phyloP scores from a whole-genome alignment of 2,888 invertebrate species.

The Cryptus armator region DNA sequence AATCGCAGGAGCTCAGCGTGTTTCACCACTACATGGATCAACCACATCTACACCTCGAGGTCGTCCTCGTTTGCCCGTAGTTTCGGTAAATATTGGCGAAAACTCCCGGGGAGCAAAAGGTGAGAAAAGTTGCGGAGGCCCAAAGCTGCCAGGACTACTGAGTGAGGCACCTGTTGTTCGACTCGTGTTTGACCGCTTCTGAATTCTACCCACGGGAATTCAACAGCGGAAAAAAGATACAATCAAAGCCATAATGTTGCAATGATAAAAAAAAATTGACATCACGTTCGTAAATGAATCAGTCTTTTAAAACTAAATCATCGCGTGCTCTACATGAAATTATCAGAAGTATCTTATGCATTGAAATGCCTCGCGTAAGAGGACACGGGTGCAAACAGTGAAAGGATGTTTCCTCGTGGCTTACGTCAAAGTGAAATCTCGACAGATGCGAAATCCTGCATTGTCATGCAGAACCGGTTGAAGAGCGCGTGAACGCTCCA shows the following conservation, averaged over 20 bases:
- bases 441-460: constrained; percentile 74
- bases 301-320: too few species aligned
- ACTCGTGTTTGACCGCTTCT: constrained; percentile 18
- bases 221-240: neutral
- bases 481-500: neutral
- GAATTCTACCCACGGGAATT: constrained; percentile 18
- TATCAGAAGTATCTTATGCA: neutral
- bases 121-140: neutral
- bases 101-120: constrained; percentile 39
- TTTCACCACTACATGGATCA: constrained; percentile 16
- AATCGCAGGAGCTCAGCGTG: constrained; percentile 59
- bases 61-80: constrained; percentile 44
- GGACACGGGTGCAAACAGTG: constrained; percentile 23
- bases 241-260: neutral
- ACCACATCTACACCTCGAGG: constrained; percentile 2
- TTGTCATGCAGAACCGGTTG: constrained; percentile 63
- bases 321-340: too few species aligned
- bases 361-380: neutral
- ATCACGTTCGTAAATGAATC: too few species aligned
- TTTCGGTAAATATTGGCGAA: constrained; percentile 69
- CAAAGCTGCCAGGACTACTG: neutral
- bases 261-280: neutral
- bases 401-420: constrained; percentile 54
- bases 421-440: constrained; percentile 71
- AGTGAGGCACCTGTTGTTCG: constrained; percentile 53